Evolutionary conservation across 2,888 invertebrate species (phyloP).

Genomic region (Melieria crassipennis): DNA sequence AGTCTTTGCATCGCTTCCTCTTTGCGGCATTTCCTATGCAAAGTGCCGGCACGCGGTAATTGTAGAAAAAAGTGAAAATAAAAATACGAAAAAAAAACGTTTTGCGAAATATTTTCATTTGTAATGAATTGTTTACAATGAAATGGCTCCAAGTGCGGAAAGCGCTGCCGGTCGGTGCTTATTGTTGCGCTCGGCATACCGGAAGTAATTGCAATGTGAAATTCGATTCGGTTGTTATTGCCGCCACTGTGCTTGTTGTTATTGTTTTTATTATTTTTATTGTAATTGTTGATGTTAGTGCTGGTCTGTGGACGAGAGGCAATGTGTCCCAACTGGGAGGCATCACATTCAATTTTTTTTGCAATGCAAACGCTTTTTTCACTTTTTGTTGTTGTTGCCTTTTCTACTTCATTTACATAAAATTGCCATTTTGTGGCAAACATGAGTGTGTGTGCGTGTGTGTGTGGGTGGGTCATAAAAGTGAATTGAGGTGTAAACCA

Average conservation of each 20-base stretch:
- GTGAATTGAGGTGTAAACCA: neutral
- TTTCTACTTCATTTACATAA: conserved; percentile 21
- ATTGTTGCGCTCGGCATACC: neutral
- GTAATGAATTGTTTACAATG: conserved; percentile 14
- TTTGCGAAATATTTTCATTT: conserved; percentile 21
- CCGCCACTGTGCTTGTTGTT: neutral
- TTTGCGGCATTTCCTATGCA: neutral
- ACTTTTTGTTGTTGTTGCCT: conserved; percentile 16
- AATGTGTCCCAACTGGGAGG: too few relatives aligned
- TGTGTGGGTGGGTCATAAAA: conserved; percentile 17
- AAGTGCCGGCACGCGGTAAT: neutral
- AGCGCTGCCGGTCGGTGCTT: neutral
- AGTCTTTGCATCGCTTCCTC: neutral
- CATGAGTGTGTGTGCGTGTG: neutral
- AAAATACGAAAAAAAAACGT: neutral
- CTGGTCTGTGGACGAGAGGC: too few relatives aligned
- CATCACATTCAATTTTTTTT: neutral
- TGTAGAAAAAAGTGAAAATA: neutral
- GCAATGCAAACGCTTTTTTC: conserved; percentile 13
- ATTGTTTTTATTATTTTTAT: too few relatives aligned
- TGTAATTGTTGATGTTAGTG: too few relatives aligned
- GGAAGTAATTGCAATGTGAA: conserved; percentile 15
- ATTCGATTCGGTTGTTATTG: neutral
- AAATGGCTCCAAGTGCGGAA: neutral
- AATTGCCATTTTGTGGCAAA: conserved; percentile 23